Evolutionary conservation across 2,888 invertebrate genomes (phyloP), one percentile per base, ranked within the genome.

Genomic region (Labia minor): DNA sequence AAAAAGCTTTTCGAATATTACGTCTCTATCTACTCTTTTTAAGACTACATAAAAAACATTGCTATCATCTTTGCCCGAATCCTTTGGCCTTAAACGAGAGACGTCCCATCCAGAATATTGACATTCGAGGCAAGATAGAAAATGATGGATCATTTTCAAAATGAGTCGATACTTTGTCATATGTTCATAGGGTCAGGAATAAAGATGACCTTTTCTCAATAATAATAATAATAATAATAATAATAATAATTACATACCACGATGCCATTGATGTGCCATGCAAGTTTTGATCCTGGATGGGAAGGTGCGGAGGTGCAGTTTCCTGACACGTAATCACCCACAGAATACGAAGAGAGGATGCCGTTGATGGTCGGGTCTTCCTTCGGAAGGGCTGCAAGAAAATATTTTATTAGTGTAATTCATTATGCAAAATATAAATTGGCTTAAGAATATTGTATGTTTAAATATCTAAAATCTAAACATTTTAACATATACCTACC

Each of bases 291-390:
- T 6, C 64, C 49, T 3, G 68, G 68, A n/a, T 68, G 62, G 61
- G 68, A 68, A 4, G 21, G 64, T 1, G 65, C 61, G 6, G 68
- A 68, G 1, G 68, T 68, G 65, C 68, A 68, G 65, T 68, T 68
- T 14, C 65, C 68, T 1, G 67, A 63, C 16, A 68, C 65, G 49
- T 49, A 63, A 21, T 68, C 68, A 1, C 67, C 68, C 0, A 67
- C 67, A 11, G 68, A 68, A 21, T 68, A 68, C 10, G 68, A 61
- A 1, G 66, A 20, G 63, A 62, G 65, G 19, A 68, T 62, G 26
- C 68, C 68, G 6, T 68, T 63, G 21, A 65, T 65, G 11, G 67
- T 26, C 11, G 68, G 68, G 21, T 68, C 68, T 10, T 49, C 66
- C 20, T 21, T 21, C 14, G 68, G 68, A 18, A 64, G 65, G 16